Evolutionary conservation across 2,113 vertebrate species (phyloP).

Genomic region (Pipra filicauda): DNA sequence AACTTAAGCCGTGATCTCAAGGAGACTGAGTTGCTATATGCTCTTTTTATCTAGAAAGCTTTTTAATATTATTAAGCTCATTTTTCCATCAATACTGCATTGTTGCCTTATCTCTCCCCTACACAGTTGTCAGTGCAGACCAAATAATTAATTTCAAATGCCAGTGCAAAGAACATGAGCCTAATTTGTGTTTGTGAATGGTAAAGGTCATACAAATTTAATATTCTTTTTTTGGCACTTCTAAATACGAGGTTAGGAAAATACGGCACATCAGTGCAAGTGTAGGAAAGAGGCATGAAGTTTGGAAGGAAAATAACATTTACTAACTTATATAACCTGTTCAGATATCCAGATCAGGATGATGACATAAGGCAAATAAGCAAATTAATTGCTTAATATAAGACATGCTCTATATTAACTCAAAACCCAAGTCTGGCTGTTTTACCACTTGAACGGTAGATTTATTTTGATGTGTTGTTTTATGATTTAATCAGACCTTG

Average conservation of each 20-base stretch:
- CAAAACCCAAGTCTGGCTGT: background rate
- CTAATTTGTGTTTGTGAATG: background rate
- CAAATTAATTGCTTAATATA: background rate
- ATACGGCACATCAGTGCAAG: background rate
- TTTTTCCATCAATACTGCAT: background rate
- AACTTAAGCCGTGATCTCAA: background rate
- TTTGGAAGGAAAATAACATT: background rate
- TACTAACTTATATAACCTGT: background rate
- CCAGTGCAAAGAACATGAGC: background rate
- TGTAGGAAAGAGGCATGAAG: background rate
- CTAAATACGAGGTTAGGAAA: background rate
- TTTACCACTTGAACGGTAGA: background rate
- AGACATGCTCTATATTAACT: background rate
- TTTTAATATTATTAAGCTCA: background rate
- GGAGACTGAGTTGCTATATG: background rate
- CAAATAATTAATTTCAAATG: background rate
- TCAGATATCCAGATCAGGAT: background rate
- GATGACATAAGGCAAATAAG: background rate
- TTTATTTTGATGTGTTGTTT: background rate
- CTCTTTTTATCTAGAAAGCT: background rate
- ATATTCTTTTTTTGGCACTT: background rate
- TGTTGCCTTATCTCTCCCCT: background rate
- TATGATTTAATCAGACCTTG: background rate
- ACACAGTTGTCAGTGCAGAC: background rate
- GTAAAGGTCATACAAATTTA: background rate